Base-by-base conservation (phyloP, 2,888 invertebrate species). In the Bombyx huttoni region DNA sequence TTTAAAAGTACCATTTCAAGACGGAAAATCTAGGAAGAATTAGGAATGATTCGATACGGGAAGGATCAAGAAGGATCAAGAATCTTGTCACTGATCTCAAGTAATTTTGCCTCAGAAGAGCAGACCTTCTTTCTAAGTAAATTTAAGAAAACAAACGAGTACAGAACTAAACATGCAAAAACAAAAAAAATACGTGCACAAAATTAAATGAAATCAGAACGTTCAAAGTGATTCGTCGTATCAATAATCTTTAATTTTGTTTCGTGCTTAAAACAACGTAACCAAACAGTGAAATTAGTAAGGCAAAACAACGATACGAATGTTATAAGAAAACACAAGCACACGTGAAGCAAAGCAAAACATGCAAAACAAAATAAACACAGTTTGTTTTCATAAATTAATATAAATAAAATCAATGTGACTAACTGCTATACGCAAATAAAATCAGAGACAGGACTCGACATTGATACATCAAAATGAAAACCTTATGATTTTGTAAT, bases 41-140 rank as follows among this genome's bases (percentile, higher is more conserved):
- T 63, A 59, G 68, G 68, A 67, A 68, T 40, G 40, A 10, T 10
- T 40, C 2, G 8, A 40, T 24, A 40, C 40, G 40, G 40, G 40
- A 54, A 70, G n/a, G n/a, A n/a, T n/a, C n/a, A n/a, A n/a, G 70
- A 24, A 24, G 67, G 61, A 55, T 55, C 62, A 68, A 81, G 83
- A 85, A 83, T 84, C 87, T 87, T 86, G 87, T 82, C 87, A 71
- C 87, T 87, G 87, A 87, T 87, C 86, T 86, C 83, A 85, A 73
- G 77, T 86, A 85, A 85, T 81, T 86, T 83, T 81, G 81, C 68
- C 57, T 60, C 55, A 56, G 50, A 58, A 57, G 50, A 56, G 47
- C 55, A 54, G 47, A 52, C 34, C 40, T 40, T 40, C 40, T 3
- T 10, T 40, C 40, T 40, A 40, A 40, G 7, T 47, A 56, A 57